These are phyloP conservation scores for Chelidonichthys spinosus DNA, from an alignment of 2,797 vertebrate genomes.

Conservation along the genomic window DNA sequence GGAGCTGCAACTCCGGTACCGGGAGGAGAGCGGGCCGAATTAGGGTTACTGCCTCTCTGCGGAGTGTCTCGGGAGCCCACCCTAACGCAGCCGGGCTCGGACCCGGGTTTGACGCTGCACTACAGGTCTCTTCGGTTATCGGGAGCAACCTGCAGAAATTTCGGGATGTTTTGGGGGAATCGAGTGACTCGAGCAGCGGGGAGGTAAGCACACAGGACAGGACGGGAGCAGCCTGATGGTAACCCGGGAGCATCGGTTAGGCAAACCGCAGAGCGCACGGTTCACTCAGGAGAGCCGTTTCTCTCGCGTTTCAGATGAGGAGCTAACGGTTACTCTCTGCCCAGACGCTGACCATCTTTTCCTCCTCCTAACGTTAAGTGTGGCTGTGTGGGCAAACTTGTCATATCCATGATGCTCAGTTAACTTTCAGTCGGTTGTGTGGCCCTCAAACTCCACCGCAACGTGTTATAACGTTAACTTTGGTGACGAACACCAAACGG, in stretches of 20 bases:
- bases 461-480: constrained; percentile 7
- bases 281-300: constrained; percentile 15
- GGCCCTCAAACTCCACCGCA: constrained; percentile 57
- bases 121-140: constrained; percentile 96
- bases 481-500: constrained; percentile 3
- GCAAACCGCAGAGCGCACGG: constrained; percentile 14
- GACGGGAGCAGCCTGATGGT: constrained; percentile 27
- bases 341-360: constrained; percentile 46
- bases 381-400: constrained; percentile 71
- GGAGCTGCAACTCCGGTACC: constrained; percentile 92
- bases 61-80: constrained; percentile 80
- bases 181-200: constrained; percentile 94
- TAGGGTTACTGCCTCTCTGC: constrained; percentile 89
- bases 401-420: constrained; percentile 75
- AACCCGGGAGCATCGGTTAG: constrained; percentile 16
- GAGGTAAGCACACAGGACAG: constrained; percentile 87
- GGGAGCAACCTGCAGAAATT: constrained; percentile 98
- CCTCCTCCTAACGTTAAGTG: constrained; percentile 36
- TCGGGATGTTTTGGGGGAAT: constrained; percentile 96
- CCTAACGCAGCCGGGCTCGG: constrained; percentile 85
- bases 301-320: not conserved
- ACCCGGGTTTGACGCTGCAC: constrained; percentile 96
- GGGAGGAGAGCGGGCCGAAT: constrained; percentile 90
- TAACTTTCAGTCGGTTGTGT: constrained; percentile 68
- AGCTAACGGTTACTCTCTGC: constrained; percentile 58